Evolutionary conservation across 1,140 invertebrate genomes (phyloP).

Genomic region (Drosophila carrolli): DNA sequence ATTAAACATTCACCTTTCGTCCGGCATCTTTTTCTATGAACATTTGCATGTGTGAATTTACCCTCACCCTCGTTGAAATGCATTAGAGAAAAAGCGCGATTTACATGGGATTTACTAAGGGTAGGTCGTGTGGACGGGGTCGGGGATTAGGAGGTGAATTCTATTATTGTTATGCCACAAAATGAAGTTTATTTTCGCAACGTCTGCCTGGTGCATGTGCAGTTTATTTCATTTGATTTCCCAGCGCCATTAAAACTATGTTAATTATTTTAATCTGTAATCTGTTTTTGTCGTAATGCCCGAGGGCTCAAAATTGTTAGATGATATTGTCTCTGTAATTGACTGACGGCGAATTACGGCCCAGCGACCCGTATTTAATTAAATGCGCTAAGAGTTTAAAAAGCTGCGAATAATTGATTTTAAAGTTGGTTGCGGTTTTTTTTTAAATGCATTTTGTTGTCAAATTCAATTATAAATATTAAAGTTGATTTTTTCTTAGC

Average conservation of each 20-base stretch:
- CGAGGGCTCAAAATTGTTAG: conserved; percentile 23
- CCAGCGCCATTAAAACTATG: conserved; percentile 60
- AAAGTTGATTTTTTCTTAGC: no score
- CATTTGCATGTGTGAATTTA: conserved; percentile 41
- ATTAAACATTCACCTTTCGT: conserved; percentile 42
- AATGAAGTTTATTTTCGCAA: conserved; percentile 22
- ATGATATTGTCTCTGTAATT: conserved; percentile 32
- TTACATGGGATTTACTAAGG: conserved; percentile 44
- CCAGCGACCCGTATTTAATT: conserved; percentile 16
- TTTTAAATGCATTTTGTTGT: no score
- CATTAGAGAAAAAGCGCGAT: conserved; percentile 51
- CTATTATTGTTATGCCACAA: conserved; percentile 29
- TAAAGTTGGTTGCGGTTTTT: background rate
- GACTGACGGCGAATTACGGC: conserved; percentile 25
- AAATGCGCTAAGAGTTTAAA: conserved; percentile 24
- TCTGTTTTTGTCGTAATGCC: conserved; percentile 19
- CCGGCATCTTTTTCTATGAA: conserved; percentile 45
- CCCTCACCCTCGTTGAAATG: conserved; percentile 27
- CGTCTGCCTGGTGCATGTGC: conserved; percentile 11
- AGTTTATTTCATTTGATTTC: conserved; percentile 24
- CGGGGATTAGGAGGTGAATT: conserved; percentile 6
- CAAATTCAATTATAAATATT: no score
- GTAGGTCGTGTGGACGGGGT: conserved; percentile 18
- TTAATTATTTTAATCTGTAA: conserved; percentile 66
- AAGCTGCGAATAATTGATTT: conserved; percentile 6